These are phyloP conservation scores for Chaetorhynchus papuensis DNA, from an alignment of 2,113 vertebrate genomes.

Conservation along the genomic window DNA sequence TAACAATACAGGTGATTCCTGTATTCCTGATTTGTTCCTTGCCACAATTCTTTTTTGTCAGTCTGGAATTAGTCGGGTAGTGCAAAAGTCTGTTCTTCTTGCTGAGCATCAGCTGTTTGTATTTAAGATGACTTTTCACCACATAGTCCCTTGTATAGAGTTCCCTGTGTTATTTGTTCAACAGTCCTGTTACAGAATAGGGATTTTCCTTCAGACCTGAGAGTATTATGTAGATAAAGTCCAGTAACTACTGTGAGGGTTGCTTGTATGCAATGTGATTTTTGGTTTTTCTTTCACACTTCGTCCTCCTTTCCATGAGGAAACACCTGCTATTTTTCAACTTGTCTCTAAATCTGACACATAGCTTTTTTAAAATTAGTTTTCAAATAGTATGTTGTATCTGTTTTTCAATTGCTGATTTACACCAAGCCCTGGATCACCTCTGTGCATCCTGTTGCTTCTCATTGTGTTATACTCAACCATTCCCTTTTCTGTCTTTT, in stretches of 20 bases:
- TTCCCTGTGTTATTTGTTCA: neutral
- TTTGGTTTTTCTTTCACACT: neutral
- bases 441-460: neutral
- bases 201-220: neutral
- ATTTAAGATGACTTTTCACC: neutral
- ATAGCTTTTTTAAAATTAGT: neutral
- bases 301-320: neutral
- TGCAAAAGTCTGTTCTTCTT: neutral
- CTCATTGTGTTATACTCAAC: neutral
- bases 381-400: neutral
- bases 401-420: neutral
- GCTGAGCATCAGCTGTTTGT: neutral
- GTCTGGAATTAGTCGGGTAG: neutral
- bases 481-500: neutral
- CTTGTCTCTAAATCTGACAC: neutral
- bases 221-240: neutral
- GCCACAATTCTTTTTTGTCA: neutral
- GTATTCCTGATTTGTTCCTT: neutral
- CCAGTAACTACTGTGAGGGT: neutral
- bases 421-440: neutral
- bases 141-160: rapidly evolving
- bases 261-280: neutral
- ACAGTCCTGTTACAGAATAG: neutral
- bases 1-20: neutral
- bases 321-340: neutral